phyloP scores from a whole-genome alignment of 2,888 invertebrate genomes.

The Stenurella melanura region DNA sequence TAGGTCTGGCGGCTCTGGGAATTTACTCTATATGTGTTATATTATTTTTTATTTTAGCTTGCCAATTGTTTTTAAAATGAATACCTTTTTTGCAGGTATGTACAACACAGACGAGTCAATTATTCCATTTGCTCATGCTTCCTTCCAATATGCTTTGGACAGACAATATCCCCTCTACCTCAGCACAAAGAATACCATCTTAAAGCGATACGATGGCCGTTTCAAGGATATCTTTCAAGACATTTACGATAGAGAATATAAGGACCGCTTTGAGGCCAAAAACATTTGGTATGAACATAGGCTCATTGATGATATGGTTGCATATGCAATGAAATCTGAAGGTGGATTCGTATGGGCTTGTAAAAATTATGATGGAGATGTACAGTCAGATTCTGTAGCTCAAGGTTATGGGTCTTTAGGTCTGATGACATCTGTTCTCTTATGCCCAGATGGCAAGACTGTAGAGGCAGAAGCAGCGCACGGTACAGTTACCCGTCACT shows the following conservation, averaged over 20 bases:
- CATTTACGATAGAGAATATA: conserved; percentile 93
- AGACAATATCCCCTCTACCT: conserved; percentile 92
- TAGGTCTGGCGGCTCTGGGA: no score
- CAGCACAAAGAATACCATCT: conserved; percentile 97
- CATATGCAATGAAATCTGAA: conserved; percentile 97
- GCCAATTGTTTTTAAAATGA: background rate
- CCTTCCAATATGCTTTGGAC: conserved; percentile 91
- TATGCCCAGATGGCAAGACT: conserved; percentile 98
- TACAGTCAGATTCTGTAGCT: conserved; percentile 98
- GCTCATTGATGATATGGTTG: conserved; percentile 99
- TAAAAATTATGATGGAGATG: conserved; percentile 99
- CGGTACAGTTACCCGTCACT: conserved; percentile 80
- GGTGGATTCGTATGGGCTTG: conserved; percentile 99
- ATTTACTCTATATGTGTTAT: no score
- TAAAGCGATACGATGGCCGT: conserved; percentile 96
- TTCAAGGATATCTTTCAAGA: conserved; percentile 99
- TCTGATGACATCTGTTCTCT: conserved; percentile 97
- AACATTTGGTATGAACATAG: conserved; percentile 99
- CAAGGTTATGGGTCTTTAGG: conserved; percentile 98
- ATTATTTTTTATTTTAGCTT: no score
- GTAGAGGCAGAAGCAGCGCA: conserved; percentile 99
- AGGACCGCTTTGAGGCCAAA: conserved; percentile 86
- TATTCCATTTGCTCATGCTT: conserved; percentile 94
- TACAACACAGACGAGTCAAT: conserved; percentile 98
- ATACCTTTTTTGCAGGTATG: conserved; percentile 77